A percentile compares a stretch with the other conserved stretches of the same genome.
Evolutionary conservation across 2,888 invertebrate genomes (phyloP).

Genomic region (Blera fallax): DNA sequence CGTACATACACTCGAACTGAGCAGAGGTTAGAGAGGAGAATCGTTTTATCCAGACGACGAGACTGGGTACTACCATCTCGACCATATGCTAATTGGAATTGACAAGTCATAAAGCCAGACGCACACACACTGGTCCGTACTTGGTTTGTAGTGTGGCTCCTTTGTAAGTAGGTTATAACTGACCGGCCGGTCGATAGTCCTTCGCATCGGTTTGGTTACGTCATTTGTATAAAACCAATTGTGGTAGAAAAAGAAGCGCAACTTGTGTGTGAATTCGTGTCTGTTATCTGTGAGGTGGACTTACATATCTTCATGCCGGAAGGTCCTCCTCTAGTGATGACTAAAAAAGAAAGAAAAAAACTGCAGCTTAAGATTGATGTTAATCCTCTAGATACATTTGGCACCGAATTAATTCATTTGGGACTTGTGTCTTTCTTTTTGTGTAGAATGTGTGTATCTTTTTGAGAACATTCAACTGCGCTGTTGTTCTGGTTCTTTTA

Average conservation of each 20-base stretch:
- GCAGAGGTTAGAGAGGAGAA: background rate
- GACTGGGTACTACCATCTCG: slow-evolving; percentile 44
- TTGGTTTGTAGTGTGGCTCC: slow-evolving; percentile 42
- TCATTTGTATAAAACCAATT: slow-evolving; percentile 10
- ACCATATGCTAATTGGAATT: slow-evolving; percentile 68
- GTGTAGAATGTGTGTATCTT: background rate
- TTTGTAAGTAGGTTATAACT: slow-evolving; percentile 63
- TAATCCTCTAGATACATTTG: slow-evolving; percentile 51
- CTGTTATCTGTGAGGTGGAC: slow-evolving; percentile 24
- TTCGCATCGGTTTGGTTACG: slow-evolving; percentile 49
- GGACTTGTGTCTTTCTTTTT: slow-evolving; percentile 10
- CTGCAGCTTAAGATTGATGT: slow-evolving; percentile 38
- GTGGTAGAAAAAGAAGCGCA: background rate
- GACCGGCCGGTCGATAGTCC: slow-evolving; percentile 40
- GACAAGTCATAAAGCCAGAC: slow-evolving; percentile 61
- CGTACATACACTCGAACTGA: background rate
- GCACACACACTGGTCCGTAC: slow-evolving; percentile 27
- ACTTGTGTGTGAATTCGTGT: background rate
- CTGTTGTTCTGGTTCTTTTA: slow-evolving; percentile 25
- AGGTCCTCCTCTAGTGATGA: slow-evolving; percentile 14
- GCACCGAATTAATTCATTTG: slow-evolving; percentile 7
- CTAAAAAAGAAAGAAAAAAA: background rate
- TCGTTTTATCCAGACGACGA: slow-evolving; percentile 59
- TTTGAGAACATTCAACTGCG: slow-evolving; percentile 54
- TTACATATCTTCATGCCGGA: slow-evolving; percentile 43